A percentile compares a stretch with the other conserved stretches of the same genome.
Conservation (phyloP, 2,797 vertebrate genomes). For the Pagetopsis macropterus region DNA sequence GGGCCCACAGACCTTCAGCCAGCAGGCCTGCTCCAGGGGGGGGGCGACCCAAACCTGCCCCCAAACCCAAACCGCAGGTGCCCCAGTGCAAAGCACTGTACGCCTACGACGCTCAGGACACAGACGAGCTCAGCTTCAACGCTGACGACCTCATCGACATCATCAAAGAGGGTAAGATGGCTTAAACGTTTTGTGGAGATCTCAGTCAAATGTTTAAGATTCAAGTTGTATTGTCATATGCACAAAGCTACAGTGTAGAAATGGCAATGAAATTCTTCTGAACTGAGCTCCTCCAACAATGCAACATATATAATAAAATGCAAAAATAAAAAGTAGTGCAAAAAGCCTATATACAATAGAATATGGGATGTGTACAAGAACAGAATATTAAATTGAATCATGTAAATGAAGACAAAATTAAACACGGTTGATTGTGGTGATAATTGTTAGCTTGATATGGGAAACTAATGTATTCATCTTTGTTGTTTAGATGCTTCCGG, state of each 20-base stretch:
- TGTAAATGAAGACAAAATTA: too few relatives aligned
- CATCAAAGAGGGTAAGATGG: constrained; percentile 90
- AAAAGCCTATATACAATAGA: too few relatives aligned
- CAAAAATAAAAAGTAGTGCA: too few relatives aligned
- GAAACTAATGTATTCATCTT: constrained; percentile 3
- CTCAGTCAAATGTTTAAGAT: neutral
- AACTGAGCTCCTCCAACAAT: too few relatives aligned
- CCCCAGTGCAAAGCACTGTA: constrained; percentile 97
- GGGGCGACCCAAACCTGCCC: constrained; percentile 94
- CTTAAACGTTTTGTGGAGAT: neutral
- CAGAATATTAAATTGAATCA: too few relatives aligned
- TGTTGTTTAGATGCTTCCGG: constrained; percentile 89
- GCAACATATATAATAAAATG: too few relatives aligned
- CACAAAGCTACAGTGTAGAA: too few relatives aligned
- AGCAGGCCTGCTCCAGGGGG: constrained; percentile 90
- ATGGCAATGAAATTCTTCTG: too few relatives aligned
- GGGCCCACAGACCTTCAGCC: constrained; percentile 88
- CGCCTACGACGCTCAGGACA: constrained; percentile 98
- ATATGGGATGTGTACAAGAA: too few relatives aligned
- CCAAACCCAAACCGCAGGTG: constrained; percentile 97
- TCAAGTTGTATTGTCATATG: too few relatives aligned
- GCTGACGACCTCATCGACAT: constrained; percentile 95
- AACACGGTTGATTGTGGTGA: too few relatives aligned
- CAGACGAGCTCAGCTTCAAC: constrained; percentile 98
- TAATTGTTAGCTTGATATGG: neutral